Conservation (phyloP, 2,113 vertebrate genomes). For the Lanius collurio region DNA sequence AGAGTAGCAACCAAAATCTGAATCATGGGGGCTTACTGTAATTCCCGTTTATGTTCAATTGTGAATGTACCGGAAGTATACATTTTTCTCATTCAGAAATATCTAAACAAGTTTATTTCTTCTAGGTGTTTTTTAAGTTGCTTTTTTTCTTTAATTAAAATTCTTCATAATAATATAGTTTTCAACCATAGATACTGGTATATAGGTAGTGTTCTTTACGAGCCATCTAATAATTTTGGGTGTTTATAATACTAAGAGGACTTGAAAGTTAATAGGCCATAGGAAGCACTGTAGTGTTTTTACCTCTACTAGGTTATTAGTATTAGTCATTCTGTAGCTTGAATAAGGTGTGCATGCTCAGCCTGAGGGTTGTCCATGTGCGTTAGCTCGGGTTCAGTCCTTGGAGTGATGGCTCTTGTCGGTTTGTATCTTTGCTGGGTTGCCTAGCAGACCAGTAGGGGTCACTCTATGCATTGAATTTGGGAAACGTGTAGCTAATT, state of each 20-base stretch:
- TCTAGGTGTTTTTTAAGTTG: background rate
- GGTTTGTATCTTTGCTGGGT: background rate
- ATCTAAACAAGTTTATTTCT: background rate
- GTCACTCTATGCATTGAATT: constrained; percentile 74
- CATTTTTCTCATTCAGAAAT: background rate
- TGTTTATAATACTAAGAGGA: background rate
- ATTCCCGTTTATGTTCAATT: background rate
- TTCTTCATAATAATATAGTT: background rate
- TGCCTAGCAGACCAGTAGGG: constrained; percentile 68
- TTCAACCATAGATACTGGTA: background rate
- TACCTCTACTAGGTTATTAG: background rate
- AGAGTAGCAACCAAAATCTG: background rate
- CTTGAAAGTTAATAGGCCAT: background rate
- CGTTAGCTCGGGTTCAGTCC: background rate
- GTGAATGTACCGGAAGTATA: background rate
- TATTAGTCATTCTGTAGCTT: background rate
- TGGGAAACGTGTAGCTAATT: constrained; percentile 4
- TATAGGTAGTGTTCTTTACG: background rate
- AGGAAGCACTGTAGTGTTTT: background rate
- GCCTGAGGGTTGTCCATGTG: background rate
- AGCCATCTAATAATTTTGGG: background rate
- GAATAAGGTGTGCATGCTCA: background rate
- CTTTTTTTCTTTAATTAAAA: background rate
- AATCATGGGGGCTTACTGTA: background rate
- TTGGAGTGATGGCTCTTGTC: background rate